Evolutionary conservation across 2,888 invertebrate genomes (phyloP).

Genomic region (Ommatoiulus sabulosus): DNA sequence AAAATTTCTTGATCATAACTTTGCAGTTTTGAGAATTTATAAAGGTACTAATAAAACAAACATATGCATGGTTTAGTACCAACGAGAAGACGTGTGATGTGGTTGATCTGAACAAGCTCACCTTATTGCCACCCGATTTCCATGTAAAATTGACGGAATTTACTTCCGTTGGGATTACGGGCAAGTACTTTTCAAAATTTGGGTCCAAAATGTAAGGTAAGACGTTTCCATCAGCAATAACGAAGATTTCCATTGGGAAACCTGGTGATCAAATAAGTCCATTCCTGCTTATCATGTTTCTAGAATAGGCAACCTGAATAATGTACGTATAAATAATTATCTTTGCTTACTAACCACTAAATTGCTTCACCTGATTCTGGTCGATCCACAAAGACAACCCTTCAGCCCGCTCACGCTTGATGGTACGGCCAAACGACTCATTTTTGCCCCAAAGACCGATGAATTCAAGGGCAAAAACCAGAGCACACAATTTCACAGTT

Average conservation of each 20-base stretch:
- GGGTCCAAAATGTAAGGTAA: slow-evolving; percentile 88
- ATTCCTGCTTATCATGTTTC: neutral
- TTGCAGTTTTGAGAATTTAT: slow-evolving; percentile 86
- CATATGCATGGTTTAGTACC: neutral
- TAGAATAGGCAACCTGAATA: neutral
- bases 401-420: slow-evolving; percentile 10
- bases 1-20: slow-evolving; percentile 86
- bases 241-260: slow-evolving; percentile 87
- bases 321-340: neutral
- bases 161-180: slow-evolving; percentile 92
- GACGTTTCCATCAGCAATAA: slow-evolving; percentile 88
- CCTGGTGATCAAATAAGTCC: slow-evolving; percentile 60
- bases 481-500: neutral
- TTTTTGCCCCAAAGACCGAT: neutral
- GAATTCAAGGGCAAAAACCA: slow-evolving; percentile 29
- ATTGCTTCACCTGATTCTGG: slow-evolving; percentile 56
- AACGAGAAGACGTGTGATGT: too few relatives aligned
- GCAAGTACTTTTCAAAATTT: slow-evolving; percentile 88
- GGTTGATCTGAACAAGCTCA: slow-evolving; percentile 60
- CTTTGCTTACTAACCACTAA: slow-evolving; percentile 54
- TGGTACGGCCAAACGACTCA: neutral
- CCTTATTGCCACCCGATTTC: slow-evolving; percentile 66
- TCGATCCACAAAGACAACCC: slow-evolving; percentile 58
- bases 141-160: slow-evolving; percentile 67
- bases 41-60: slow-evolving; percentile 70